Evolutionary conservation across 37 sponge, comb jelly and placozoan genomes (phyloP).

Genomic region (Theonella swinhoei): DNA sequence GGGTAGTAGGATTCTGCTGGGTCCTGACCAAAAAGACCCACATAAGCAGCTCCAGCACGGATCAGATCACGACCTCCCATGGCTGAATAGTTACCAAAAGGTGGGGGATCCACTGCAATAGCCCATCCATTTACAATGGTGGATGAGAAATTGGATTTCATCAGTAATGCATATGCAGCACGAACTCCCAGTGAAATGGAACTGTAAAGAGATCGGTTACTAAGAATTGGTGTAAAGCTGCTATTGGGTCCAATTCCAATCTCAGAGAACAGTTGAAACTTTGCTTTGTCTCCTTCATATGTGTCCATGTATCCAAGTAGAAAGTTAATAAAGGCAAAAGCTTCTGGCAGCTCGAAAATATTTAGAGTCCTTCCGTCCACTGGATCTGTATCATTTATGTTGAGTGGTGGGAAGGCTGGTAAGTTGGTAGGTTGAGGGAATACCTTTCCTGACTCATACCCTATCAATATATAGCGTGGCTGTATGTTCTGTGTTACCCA

Average conservation of each 20-base stretch:
- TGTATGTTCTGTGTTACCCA: background rate
- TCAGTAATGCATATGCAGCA: background rate
- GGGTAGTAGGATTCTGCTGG: conserved; percentile 9
- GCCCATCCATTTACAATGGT: background rate
- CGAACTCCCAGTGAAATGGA: background rate
- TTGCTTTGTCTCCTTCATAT: background rate
- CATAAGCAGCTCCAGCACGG: conserved; percentile 3
- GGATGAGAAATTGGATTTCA: too few species aligned
- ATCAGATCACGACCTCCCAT: conserved; percentile 18
- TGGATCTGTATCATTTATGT: background rate
- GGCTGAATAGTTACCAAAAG: background rate
- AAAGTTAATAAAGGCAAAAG: conserved; percentile 10
- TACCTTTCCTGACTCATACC: background rate
- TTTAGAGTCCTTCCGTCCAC: background rate
- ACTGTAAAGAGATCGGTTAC: background rate
- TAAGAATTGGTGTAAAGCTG: background rate
- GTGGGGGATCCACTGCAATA: background rate
- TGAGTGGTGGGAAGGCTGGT: background rate
- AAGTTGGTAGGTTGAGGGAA: background rate
- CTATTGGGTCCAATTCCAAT: conserved; percentile 13
- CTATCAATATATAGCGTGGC: background rate
- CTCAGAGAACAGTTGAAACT: conserved; percentile 1
- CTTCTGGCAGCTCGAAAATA: background rate
- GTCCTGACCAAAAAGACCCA: background rate
- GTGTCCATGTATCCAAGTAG: background rate